Evolutionary conservation across 2,888 invertebrate species (phyloP).

Genomic region (Cataglyphis altisquamis): DNA sequence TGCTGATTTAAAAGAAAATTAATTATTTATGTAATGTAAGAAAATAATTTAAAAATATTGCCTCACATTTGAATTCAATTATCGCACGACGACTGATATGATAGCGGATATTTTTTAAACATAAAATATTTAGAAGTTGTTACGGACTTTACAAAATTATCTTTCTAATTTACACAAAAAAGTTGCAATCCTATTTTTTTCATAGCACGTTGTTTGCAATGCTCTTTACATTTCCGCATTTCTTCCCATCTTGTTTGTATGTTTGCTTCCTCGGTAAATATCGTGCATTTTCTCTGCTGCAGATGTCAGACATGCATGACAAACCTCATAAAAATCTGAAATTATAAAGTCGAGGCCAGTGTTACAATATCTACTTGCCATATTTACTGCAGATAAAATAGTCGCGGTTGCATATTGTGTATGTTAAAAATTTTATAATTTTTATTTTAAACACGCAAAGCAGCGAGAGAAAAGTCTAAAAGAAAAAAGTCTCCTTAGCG

Average conservation of each 20-base stretch:
- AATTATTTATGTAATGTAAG: background rate
- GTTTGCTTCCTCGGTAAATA: slow-evolving; percentile 51
- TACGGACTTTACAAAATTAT: background rate
- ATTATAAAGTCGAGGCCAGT: slow-evolving; percentile 46
- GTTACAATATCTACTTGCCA: slow-evolving; percentile 8
- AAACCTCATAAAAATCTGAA: slow-evolving; percentile 56
- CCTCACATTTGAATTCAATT: background rate
- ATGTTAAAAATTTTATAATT: background rate
- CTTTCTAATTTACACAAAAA: slow-evolving; percentile 27
- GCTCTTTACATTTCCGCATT: slow-evolving; percentile 46
- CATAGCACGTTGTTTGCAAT: slow-evolving; percentile 34
- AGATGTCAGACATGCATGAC: slow-evolving; percentile 44
- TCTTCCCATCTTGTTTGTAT: slow-evolving; percentile 20
- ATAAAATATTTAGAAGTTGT: slow-evolving; percentile 11
- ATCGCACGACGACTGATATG: background rate
- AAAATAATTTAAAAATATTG: background rate
- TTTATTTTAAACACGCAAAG: slow-evolving; percentile 14
- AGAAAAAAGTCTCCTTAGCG: background rate
- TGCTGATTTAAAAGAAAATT: background rate
- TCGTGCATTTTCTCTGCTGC: slow-evolving; percentile 49
- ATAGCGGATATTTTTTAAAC: background rate
- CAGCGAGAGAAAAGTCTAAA: background rate
- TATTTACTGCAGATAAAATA: background rate
- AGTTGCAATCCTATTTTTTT: background rate
- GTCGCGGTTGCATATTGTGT: background rate